Evolutionary conservation across 2,888 invertebrate species (phyloP).

Genomic region (Anoplius nigerrimus): DNA sequence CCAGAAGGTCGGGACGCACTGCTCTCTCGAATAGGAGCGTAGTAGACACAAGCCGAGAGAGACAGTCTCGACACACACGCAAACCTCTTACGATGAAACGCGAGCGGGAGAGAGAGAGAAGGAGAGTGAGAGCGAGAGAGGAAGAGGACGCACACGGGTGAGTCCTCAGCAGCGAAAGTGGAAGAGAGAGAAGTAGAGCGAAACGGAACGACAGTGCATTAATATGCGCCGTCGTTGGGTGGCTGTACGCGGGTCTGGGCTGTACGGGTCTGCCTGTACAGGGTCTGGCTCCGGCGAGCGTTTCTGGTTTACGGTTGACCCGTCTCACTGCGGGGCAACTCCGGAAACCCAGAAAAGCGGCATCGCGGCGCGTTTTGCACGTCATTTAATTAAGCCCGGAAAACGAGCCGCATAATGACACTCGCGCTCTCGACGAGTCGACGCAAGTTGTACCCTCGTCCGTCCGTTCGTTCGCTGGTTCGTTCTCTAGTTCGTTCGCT

Average conservation of each 20-base stretch:
- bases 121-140: neutral
- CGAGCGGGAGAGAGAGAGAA: too few species aligned
- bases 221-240: conserved; percentile 17
- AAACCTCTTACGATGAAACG: too few species aligned
- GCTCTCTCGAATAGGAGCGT: neutral
- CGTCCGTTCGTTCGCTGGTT: conserved; percentile 33
- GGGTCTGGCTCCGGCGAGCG: too few species aligned
- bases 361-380: conserved; percentile 39
- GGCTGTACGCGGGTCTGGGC: too few species aligned
- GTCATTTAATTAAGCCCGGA: conserved; percentile 55
- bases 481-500: neutral
- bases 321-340: conserved; percentile 22
- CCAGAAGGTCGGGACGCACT: neutral
- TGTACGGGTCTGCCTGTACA: too few species aligned
- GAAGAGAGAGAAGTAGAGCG: neutral
- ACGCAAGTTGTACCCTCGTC: too few species aligned
- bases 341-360: conserved; percentile 38
- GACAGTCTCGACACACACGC: too few species aligned
- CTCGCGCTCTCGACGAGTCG: conserved; percentile 34
- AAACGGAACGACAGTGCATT: conserved; percentile 9
- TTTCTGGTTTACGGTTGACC: conserved; percentile 47
- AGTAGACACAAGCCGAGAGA: neutral
- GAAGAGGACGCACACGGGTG: neutral
- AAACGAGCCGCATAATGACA: conserved; percentile 55
- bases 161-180: neutral